phyloP scores from a whole-genome alignment of 2,113 vertebrate species.

The Natator depressus region DNA sequence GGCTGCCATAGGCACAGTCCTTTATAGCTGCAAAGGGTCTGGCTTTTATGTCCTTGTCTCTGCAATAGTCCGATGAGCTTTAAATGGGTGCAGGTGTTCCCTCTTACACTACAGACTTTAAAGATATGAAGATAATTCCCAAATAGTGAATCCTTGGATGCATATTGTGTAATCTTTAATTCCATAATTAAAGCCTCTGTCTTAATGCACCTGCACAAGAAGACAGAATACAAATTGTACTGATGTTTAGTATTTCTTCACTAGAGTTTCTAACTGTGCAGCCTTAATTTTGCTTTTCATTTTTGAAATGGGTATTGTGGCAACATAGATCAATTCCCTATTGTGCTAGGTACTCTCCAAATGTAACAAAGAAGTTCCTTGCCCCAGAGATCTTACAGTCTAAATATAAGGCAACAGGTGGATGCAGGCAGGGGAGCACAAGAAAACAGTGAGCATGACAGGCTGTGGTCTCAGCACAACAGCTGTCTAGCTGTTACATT shows the following conservation, averaged over 20 bases:
- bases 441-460: too few relatives aligned
- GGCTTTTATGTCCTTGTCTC: conserved; percentile 36
- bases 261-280: background rate
- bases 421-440: too few relatives aligned
- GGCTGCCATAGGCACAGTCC: conserved; percentile 41
- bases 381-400: too few relatives aligned
- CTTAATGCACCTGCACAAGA: background rate
- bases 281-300: background rate
- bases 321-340: background rate
- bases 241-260: rapidly evolving
- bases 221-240: background rate
- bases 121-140: conserved; percentile 25
- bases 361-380: too few relatives aligned
- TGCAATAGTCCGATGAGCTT: conserved; percentile 55
- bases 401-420: too few relatives aligned
- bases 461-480: too few relatives aligned
- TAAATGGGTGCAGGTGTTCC: conserved; percentile 65
- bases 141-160: background rate
- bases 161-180: background rate
- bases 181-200: background rate
- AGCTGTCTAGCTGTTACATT: too few relatives aligned
- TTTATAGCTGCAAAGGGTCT: conserved; percentile 37
- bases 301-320: conserved; percentile 5
- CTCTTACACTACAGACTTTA: conserved; percentile 26
- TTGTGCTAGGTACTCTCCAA: too few relatives aligned